Conservation (phyloP, 2,888 invertebrate genomes). For the Cistogaster globosa region DNA sequence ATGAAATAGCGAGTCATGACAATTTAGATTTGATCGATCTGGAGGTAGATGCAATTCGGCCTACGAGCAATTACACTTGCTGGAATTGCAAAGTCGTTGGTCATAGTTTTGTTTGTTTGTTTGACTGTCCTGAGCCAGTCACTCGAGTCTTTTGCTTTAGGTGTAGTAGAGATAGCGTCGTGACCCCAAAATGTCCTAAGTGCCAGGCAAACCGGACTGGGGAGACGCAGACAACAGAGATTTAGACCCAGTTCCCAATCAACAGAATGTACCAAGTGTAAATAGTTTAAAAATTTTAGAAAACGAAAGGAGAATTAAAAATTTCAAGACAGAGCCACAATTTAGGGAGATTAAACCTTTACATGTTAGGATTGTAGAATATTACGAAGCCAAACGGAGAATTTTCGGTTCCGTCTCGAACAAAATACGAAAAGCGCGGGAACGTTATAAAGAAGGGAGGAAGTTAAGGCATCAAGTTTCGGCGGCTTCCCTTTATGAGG, state of each 20-base stretch:
- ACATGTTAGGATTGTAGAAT: too few relatives aligned
- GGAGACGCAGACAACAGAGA: background rate
- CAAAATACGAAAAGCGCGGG: background rate
- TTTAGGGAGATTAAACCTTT: too few relatives aligned
- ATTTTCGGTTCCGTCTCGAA: constrained; percentile 1
- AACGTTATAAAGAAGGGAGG: background rate
- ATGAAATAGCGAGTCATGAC: background rate
- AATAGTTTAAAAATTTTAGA: background rate
- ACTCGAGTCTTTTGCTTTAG: background rate
- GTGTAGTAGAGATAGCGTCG: background rate
- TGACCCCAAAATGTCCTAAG: constrained; percentile 3
- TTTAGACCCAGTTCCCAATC: background rate
- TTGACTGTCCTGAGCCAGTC: too few relatives aligned
- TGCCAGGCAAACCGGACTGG: background rate
- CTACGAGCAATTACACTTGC: too few relatives aligned
- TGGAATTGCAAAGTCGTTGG: too few relatives aligned
- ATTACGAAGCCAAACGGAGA: background rate
- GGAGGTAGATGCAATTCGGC: background rate
- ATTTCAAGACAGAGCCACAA: too few relatives aligned
- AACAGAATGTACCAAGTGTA: background rate
- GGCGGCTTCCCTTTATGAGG: background rate
- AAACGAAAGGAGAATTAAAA: background rate
- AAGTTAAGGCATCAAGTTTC: background rate
- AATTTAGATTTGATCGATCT: background rate
- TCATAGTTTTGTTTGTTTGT: too few relatives aligned